Conservation (phyloP, 2,113 vertebrate genomes). For the Elanoides forficatus region DNA sequence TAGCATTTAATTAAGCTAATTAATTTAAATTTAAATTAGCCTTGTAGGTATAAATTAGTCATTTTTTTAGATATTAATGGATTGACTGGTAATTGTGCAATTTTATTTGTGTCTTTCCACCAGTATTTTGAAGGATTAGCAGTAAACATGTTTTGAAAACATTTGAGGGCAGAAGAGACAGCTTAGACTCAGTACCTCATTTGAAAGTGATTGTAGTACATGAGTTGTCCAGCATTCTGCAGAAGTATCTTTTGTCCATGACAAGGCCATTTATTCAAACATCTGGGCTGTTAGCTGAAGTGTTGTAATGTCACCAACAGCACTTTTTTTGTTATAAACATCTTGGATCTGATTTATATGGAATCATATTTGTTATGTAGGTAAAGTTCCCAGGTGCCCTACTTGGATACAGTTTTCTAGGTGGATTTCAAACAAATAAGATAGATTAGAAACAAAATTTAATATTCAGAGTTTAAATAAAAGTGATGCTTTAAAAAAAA, state of each 20-base stretch:
- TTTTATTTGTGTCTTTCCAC: background rate
- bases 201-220: background rate
- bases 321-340: background rate
- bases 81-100: background rate
- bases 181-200: background rate
- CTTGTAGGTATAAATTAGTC: background rate
- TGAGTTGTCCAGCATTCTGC: background rate
- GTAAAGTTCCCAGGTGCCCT: background rate
- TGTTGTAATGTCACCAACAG: background rate
- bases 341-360: background rate
- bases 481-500: background rate
- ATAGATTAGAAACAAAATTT: background rate
- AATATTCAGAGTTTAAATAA: background rate
- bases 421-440: background rate
- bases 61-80: background rate
- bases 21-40: too few species aligned
- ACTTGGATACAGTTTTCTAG: background rate
- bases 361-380: background rate
- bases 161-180: background rate
- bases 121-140: background rate
- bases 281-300: background rate
- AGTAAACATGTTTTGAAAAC: background rate
- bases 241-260: background rate
- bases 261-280: background rate
- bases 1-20: background rate